Evolutionary conservation across 2,888 invertebrate species (phyloP).

Genomic region (Harpalus rubripes): DNA sequence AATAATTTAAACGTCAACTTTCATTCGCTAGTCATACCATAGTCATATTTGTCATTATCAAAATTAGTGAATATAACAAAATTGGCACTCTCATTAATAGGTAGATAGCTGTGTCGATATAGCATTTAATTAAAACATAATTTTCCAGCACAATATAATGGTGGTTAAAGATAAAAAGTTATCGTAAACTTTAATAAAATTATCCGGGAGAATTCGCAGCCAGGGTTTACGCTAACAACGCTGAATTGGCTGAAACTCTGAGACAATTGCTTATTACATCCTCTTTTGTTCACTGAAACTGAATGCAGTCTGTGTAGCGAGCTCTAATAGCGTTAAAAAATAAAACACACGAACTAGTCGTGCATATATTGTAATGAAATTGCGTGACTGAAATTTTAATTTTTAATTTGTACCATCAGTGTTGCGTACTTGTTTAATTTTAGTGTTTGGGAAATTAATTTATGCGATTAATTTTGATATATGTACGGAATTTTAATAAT

Average conservation of each 20-base stretch:
- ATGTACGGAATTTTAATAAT: conserved; percentile 59
- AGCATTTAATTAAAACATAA: not conserved
- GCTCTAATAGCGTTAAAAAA: conserved; percentile 58
- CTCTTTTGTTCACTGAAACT: conserved; percentile 52
- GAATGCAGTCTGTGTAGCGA: conserved; percentile 43
- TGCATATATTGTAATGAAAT: conserved; percentile 62
- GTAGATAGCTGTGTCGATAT: too few relatives aligned
- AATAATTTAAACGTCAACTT: too few relatives aligned
- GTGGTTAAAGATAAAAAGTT: not conserved
- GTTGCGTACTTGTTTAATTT: conserved; percentile 57
- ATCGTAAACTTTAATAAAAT: not conserved
- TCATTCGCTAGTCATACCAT: too few relatives aligned
- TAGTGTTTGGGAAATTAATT: conserved; percentile 63
- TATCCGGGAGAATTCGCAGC: conserved; percentile 17
- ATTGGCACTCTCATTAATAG: too few relatives aligned
- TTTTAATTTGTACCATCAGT: conserved; percentile 56
- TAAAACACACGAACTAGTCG: conserved; percentile 55
- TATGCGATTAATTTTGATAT: conserved; percentile 63
- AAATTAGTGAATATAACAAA: too few relatives aligned
- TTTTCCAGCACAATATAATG: not conserved
- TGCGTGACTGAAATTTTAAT: conserved; percentile 60
- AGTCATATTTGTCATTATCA: too few relatives aligned
- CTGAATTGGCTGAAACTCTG: conserved; percentile 46
- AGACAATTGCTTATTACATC: conserved; percentile 59
- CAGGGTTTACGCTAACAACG: not conserved